A percentile compares a stretch with the other conserved stretches of the same genome.
These are phyloP conservation scores for Peribatodes rhomboidaria DNA, from an alignment of 2,888 invertebrate genomes.

Conservation along the genomic window DNA sequence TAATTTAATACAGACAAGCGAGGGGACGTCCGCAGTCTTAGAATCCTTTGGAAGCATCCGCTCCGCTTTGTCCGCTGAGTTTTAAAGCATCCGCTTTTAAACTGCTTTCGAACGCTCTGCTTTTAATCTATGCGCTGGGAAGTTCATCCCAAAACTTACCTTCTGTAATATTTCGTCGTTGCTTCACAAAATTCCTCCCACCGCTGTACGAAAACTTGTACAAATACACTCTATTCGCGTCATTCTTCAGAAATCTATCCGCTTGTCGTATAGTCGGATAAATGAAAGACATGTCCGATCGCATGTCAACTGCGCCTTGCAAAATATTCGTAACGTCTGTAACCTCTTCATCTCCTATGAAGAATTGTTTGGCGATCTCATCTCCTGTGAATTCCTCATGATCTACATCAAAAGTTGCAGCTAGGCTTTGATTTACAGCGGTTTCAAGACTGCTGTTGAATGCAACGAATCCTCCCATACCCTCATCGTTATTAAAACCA, in stretches of 20 bases:
- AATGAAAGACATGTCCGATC: constrained; percentile 56
- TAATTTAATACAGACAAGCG: too few relatives aligned
- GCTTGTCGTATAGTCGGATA: constrained; percentile 48
- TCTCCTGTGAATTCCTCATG: constrained; percentile 46
- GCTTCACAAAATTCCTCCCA: constrained; percentile 58
- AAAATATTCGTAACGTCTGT: constrained; percentile 42
- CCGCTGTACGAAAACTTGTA: constrained; percentile 67
- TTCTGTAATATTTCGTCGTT: constrained; percentile 47
- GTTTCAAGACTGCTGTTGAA: neutral
- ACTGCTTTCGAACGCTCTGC: too few relatives aligned
- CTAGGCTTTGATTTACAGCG: constrained; percentile 31
- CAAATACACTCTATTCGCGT: constrained; percentile 51
- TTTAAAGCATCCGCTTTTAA: too few relatives aligned
- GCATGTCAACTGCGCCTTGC: constrained; percentile 50
- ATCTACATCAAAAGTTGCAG: constrained; percentile 50
- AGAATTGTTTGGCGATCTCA: constrained; percentile 58
- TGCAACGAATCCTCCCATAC: constrained; percentile 6
- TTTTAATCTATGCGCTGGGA: too few relatives aligned
- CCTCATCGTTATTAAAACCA: constrained; percentile 58
- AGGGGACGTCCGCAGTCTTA: too few relatives aligned
- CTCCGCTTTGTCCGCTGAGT: too few relatives aligned
- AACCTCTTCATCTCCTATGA: constrained; percentile 62
- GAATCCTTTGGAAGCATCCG: too few relatives aligned
- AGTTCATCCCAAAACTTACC: neutral
- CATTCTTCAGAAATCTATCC: constrained; percentile 14